Evolutionary conservation across 2,797 vertebrate genomes (phyloP).

Genomic region (Telmatherina bonti): DNA sequence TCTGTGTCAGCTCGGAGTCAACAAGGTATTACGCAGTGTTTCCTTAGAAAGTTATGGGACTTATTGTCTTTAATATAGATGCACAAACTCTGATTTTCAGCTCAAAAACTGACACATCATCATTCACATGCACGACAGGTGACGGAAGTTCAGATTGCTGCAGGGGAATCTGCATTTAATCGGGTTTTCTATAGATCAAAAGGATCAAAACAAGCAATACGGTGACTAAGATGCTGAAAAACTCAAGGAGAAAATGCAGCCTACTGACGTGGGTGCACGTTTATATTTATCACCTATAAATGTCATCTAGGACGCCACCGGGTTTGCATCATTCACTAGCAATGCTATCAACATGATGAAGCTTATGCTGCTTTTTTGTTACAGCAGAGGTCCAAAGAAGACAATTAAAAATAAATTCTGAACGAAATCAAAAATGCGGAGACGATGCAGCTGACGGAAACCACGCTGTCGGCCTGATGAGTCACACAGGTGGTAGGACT

Average conservation of each 20-base stretch:
- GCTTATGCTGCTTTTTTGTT: conserved; percentile 14
- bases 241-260: conserved; percentile 34
- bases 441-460: conserved; percentile 8
- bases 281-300: conserved; percentile 45
- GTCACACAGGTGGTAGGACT: conserved; percentile 46
- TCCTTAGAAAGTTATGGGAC: not conserved
- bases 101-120: not conserved
- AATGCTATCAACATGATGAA: conserved; percentile 32
- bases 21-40: not conserved
- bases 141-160: conserved; percentile 14
- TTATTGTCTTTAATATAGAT: not conserved
- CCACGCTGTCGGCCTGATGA: conserved; percentile 30
- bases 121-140: not conserved
- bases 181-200: not conserved
- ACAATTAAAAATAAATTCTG: conserved; percentile 8
- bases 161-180: conserved; percentile 10
- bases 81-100: no score
- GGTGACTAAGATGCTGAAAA: conserved; percentile 46
- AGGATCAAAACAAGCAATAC: conserved; percentile 15
- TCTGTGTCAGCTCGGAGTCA: no score
- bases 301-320: conserved; percentile 33
- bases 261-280: conserved; percentile 49
- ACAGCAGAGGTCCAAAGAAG: conserved; percentile 4
- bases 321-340: conserved; percentile 29
- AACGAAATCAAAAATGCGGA: conserved; percentile 10